Evolutionary conservation across 2,113 vertebrate species (phyloP), one percentile per base, ranked within the genome.

Genomic region (Marcusenius ussheri): DNA sequence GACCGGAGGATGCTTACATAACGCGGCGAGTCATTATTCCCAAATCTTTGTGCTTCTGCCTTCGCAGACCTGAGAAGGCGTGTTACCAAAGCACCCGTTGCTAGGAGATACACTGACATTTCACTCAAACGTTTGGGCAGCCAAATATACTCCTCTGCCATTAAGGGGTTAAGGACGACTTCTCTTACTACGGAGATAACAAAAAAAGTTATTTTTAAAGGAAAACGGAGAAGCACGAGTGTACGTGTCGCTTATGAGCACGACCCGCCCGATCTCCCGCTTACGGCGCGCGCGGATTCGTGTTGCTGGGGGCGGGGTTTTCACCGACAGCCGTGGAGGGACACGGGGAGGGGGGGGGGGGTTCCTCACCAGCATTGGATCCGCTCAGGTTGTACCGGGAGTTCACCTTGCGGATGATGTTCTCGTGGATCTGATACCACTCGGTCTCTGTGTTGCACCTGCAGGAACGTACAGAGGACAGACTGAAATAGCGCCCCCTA

Each of bases 381-480:
- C 98, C 97, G 1, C 98, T 98, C 91, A 99, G 93, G 93, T 99
- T 99, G 90, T 99, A 99, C 90, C 98, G 96, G 5, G 97, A 98
- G 83, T 98, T 99, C 58, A 98, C 95, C 92, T 99, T 99, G 92
- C 97, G 98, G 93, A 99, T 99, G 92, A 99, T 98, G 94, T 98
- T 99, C 93, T 99, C 98, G 0, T 99, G 98, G 91, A 98, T 99
- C 93, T 99, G 98, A 94, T 97, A 95, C 98, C 98, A 99, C 87
- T 99, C 98, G 10, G 96, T 99, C 93, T 99, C 98, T 5, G 98
- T 99, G 94, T 98, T 99, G 92, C 98, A 99, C 94, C 98, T 99
- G 91, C 3, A 47, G 1, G 19, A 53, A 7, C 27, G 51, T 13
- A 74, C 53, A 13, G 80, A 46, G 50, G 49, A 74, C 13, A 45